phyloP scores from a whole-genome alignment of 1,140 invertebrate species.

The Achatina immaculata region DNA sequence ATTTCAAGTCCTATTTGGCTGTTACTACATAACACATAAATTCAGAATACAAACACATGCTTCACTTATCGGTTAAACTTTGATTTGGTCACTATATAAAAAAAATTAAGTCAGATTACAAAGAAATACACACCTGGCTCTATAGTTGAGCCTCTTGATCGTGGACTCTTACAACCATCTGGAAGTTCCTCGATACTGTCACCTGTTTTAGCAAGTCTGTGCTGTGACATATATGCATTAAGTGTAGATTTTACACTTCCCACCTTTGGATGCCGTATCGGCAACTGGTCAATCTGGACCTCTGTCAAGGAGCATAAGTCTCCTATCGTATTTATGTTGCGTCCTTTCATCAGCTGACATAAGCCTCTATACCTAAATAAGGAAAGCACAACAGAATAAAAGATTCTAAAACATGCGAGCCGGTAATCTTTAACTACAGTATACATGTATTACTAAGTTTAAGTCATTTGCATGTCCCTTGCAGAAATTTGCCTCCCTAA shows the following conservation, averaged over 20 bases:
- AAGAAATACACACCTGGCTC: slow-evolving; percentile 13
- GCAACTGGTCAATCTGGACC: slow-evolving; percentile 61
- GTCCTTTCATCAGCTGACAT: slow-evolving; percentile 55
- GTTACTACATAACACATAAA: no score
- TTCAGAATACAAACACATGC: no score
- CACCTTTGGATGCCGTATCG: slow-evolving; percentile 48
- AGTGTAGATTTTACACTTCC: slow-evolving; percentile 17
- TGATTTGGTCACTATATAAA: no score
- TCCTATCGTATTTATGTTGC: slow-evolving; percentile 63
- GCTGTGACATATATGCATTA: slow-evolving; percentile 12
- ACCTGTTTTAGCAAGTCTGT: slow-evolving; percentile 13
- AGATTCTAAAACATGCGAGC: neutral
- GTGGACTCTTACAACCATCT: neutral
- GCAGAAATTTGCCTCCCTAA: no score
- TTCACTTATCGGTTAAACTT: no score
- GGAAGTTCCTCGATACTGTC: neutral
- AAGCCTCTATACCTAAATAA: slow-evolving; percentile 61
- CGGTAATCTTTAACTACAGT: neutral
- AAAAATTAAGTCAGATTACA: no score
- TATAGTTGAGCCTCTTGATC: slow-evolving; percentile 2
- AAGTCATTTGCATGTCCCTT: no score
- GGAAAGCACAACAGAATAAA: neutral
- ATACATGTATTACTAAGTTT: neutral
- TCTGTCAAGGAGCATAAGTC: slow-evolving; percentile 61
- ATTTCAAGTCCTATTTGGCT: no score